phyloP scores from a whole-genome alignment of 2,888 invertebrate species.

The Polydrusus cervinus region DNA sequence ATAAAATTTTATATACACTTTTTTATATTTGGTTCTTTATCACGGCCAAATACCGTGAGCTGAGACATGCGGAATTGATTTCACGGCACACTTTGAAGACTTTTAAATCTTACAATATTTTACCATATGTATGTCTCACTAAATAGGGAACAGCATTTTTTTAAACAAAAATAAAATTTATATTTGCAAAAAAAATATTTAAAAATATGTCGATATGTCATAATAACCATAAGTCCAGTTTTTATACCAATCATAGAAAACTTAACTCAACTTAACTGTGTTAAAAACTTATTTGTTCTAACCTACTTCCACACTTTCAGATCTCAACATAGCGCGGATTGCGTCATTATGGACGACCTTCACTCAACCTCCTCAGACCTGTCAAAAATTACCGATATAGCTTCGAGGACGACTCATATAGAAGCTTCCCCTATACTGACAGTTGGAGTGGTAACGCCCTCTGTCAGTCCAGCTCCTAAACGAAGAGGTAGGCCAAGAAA shows the following conservation, averaged over 20 bases:
- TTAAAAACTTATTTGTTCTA: neutral
- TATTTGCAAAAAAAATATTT: too few species aligned
- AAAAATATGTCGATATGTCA: too few species aligned
- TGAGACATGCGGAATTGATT: too few species aligned
- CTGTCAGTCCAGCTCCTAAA: slow-evolving; percentile 63
- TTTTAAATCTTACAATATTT: too few species aligned
- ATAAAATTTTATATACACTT: neutral
- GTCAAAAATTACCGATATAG: slow-evolving; percentile 61
- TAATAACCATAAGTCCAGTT: too few species aligned
- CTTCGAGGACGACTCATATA: slow-evolving; percentile 55
- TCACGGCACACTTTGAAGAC: neutral
- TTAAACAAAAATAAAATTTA: too few species aligned
- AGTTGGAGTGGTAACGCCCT: slow-evolving; percentile 52
- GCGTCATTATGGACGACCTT: slow-evolving; percentile 56
- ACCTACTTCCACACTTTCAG: slow-evolving; percentile 17
- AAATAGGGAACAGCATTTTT: too few species aligned
- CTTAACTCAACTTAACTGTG: too few species aligned
- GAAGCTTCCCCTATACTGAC: slow-evolving; percentile 34
- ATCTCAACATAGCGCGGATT: slow-evolving; percentile 59
- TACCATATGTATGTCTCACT: too few species aligned
- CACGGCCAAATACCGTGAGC: neutral
- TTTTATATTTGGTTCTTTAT: neutral
- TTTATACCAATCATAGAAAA: too few species aligned
- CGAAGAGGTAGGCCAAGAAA: slow-evolving; percentile 74
- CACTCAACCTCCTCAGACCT: slow-evolving; percentile 59